Evolutionary conservation across 2,797 vertebrate species (phyloP).

Genomic region (Enteromius unitaeniatus): DNA sequence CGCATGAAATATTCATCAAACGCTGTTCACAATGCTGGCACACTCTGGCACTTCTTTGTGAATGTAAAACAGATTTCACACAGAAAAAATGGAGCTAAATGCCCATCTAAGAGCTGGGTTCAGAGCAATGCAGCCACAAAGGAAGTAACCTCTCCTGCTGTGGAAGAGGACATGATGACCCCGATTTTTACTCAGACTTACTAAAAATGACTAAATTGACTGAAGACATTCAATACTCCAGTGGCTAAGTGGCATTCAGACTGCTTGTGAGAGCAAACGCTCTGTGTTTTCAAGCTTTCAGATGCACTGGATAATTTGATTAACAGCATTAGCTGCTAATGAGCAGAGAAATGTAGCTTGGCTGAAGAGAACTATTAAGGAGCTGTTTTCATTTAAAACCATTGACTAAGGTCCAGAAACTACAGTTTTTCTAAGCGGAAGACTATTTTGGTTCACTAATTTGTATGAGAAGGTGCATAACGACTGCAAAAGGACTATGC

Average conservation of each 20-base stretch:
- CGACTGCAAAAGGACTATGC: not conserved
- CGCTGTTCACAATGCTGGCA: constrained; percentile 65
- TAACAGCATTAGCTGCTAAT: constrained; percentile 71
- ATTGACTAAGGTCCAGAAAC: constrained; percentile 61
- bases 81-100: constrained; percentile 67
- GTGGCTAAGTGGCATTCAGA: constrained; percentile 79
- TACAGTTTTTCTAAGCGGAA: constrained; percentile 44
- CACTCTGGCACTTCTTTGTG: constrained; percentile 70
- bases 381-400: constrained; percentile 60
- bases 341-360: constrained; percentile 69
- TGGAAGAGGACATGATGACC: constrained; percentile 69
- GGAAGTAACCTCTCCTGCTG: constrained; percentile 69
- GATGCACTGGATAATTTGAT: constrained; percentile 74
- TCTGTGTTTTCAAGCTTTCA: constrained; percentile 74
- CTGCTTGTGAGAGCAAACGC: constrained; percentile 73
- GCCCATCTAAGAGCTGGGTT: constrained; percentile 61
- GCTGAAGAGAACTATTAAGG: constrained; percentile 60
- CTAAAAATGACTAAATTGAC: constrained; percentile 74
- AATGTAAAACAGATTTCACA: constrained; percentile 69
- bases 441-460: constrained; percentile 27
- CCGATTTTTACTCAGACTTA: constrained; percentile 70
- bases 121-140: constrained; percentile 63
- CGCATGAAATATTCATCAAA: constrained; percentile 79
- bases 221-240: constrained; percentile 69
- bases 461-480: constrained; percentile 2